Evolutionary conservation across 2,888 invertebrate genomes (phyloP).

Genomic region (Anarsia innoxiella): DNA sequence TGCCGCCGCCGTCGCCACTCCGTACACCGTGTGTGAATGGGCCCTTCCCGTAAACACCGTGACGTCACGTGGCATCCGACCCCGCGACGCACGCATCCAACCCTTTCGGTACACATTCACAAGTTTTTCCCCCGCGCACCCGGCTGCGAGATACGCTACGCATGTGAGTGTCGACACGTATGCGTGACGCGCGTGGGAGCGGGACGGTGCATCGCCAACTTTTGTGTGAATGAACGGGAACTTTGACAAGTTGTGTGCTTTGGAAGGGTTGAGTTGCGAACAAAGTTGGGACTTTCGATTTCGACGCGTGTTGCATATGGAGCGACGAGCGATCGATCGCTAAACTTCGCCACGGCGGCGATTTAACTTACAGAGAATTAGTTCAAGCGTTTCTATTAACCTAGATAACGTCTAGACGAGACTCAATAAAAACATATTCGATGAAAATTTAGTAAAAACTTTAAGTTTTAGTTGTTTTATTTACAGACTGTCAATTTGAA

Average conservation of each 20-base stretch:
- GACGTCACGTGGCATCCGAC: too few relatives aligned
- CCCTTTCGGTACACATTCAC: conserved; percentile 20
- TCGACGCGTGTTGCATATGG: conserved; percentile 65
- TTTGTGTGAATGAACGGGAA: conserved; percentile 58
- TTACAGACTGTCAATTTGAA: too few relatives aligned
- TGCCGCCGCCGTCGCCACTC: too few relatives aligned
- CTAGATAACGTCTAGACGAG: not conserved
- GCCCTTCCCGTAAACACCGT: conserved; percentile 30
- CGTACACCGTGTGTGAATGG: conserved; percentile 50
- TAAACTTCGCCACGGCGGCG: conserved; percentile 11
- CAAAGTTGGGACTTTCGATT: conserved; percentile 64
- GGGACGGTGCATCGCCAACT: conserved; percentile 42
- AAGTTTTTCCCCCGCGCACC: conserved; percentile 21
- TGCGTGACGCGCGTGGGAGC: conserved; percentile 50
- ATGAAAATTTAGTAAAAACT: too few relatives aligned
- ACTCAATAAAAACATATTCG: not conserved
- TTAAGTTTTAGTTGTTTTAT: too few relatives aligned
- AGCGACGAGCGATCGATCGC: conserved; percentile 60
- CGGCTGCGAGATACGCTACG: conserved; percentile 27
- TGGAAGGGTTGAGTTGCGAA: conserved; percentile 64
- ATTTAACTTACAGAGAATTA: conserved; percentile 3
- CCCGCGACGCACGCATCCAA: conserved; percentile 33
- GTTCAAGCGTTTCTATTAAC: conserved; percentile 26
- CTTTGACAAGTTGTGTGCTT: conserved; percentile 59
- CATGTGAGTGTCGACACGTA: conserved; percentile 53